phyloP scores from a whole-genome alignment of 53 echinoderm and acorn worm species.

The Antedon mediterranea region DNA sequence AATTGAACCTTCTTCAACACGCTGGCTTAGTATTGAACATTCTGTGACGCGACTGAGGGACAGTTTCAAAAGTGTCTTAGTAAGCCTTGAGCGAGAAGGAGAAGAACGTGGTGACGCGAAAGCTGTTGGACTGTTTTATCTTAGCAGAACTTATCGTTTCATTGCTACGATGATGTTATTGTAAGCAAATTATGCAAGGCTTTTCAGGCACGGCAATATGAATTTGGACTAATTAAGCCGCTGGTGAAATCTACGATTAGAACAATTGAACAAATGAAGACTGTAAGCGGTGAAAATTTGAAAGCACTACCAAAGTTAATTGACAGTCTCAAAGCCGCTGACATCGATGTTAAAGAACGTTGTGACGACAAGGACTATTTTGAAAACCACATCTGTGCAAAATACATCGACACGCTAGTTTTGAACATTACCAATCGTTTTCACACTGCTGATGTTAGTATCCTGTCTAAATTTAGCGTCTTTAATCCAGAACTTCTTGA shows the following conservation, averaged over 20 bases:
- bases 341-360: background rate
- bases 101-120: constrained; percentile 26
- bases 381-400: background rate
- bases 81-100: constrained; percentile 30
- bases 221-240: background rate
- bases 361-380: constrained; percentile 1
- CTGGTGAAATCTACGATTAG: background rate
- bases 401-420: constrained; percentile 1
- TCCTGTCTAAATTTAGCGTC: background rate
- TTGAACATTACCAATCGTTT: background rate
- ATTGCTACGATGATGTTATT: constrained; percentile 23
- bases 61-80: constrained; percentile 11
- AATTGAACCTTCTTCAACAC: constrained; percentile 29
- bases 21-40: constrained; percentile 29
- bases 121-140: constrained; percentile 26
- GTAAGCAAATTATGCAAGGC: background rate
- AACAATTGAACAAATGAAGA: background rate
- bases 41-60: constrained; percentile 22
- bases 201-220: background rate
- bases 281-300: background rate
- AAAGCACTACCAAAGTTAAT: background rate
- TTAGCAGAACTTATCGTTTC: constrained; percentile 23
- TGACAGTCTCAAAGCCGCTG: background rate
- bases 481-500: background rate
- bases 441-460: background rate